Evolutionary conservation across 2,888 invertebrate species (phyloP), one percentile per base, ranked within the genome.

Genomic region (Agrochola macilenta): DNA sequence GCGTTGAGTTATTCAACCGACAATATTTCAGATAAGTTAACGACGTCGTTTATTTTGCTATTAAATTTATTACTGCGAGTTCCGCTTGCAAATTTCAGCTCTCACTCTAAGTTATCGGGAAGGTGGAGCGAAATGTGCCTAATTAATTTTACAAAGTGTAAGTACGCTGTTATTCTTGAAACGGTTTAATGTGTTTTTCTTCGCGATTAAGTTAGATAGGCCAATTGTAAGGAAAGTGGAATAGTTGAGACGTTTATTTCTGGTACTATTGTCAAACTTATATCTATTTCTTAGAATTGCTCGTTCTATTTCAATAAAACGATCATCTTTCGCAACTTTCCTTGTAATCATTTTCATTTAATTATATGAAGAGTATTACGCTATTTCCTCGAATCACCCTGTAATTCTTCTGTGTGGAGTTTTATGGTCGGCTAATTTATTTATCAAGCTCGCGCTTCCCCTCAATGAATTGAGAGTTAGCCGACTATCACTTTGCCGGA

Each of bases 1-100:
- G 91, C 87, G 85, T 88, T 90, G 87, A 90, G 90, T 89, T 90
- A 90, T 91, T 90, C 90, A 90, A 90, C 90, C 89, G 91, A 91
- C 91, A 89, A 92, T 90, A 91, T 91, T 91, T 90, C 83, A 89
- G 91, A 91, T 92, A 92, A 92, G 91, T 91, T 92, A 92, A 92
- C 89, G 92, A 91, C 89, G 89, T 91, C 91, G 87, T 92, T 91
- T 91, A 92, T 90, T 91, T 90, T 88, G 89, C 88, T 89, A 90
- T 91, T 88, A 90, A 91, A 92, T 91, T 92, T 91, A 91, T 91
- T 91, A 88, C 90, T 85, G 83, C 74, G 82, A 88, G 89, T 89
- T 91, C 87, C 87, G 88, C 80, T 88, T 84, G 87, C 80, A 84
- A 89, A 88, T 89, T 89, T 87, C 82, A 86, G 87, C 84, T 89